phyloP scores from a whole-genome alignment of 2,888 invertebrate species.

The Gastrophysa polygoni region DNA sequence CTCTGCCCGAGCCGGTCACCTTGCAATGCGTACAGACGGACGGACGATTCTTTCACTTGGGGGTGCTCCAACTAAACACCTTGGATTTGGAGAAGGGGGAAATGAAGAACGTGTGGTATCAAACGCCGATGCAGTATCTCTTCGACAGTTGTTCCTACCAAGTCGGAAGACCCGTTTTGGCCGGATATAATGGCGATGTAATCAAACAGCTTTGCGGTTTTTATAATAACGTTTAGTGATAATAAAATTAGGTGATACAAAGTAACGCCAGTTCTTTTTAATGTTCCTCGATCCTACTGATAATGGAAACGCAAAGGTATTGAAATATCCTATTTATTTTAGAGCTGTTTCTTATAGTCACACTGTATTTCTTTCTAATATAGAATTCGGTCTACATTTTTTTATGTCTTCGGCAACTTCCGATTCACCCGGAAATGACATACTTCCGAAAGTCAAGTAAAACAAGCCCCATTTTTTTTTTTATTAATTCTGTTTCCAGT shows the following conservation, averaged over 20 bases:
- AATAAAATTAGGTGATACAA: background rate
- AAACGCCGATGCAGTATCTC: slow-evolving; percentile 66
- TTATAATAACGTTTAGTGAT: slow-evolving; percentile 68
- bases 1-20: slow-evolving; percentile 77
- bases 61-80: slow-evolving; percentile 83
- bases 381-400: too few species aligned
- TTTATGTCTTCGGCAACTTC: too few species aligned
- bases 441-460: too few species aligned
- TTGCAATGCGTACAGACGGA: slow-evolving; percentile 85
- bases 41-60: slow-evolving; percentile 78
- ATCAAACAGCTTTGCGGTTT: slow-evolving; percentile 79
- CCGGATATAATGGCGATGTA: slow-evolving; percentile 79
- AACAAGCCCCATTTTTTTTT: too few species aligned
- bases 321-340: too few species aligned
- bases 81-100: slow-evolving; percentile 67
- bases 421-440: too few species aligned
- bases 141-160: slow-evolving; percentile 71
- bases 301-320: too few species aligned
- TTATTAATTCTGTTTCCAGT: too few species aligned
- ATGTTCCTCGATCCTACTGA: too few species aligned
- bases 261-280: too few species aligned
- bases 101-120: slow-evolving; percentile 82
- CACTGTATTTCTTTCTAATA: too few species aligned
- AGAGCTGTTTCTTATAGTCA: too few species aligned
- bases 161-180: slow-evolving; percentile 68